A percentile compares a stretch with the other conserved stretches of the same genome.
These are phyloP conservation scores for Melanotaenia maccullochi DNA, from an alignment of 2,797 vertebrate genomes.

Conservation along the genomic window DNA sequence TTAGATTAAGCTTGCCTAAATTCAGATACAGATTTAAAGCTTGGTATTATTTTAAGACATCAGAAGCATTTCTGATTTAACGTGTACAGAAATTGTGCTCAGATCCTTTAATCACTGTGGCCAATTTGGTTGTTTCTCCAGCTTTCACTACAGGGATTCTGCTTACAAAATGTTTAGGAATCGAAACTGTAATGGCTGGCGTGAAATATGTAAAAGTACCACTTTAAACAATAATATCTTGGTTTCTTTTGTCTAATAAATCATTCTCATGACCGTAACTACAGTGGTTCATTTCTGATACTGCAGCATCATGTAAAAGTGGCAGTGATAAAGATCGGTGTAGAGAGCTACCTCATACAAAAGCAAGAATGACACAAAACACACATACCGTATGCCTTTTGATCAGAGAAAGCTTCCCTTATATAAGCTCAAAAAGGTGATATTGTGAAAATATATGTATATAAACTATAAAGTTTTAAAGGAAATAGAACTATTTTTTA, in stretches of 20 bases:
- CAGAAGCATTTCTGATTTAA: constrained; percentile 41
- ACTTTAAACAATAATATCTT: constrained; percentile 35
- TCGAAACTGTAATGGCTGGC: constrained; percentile 25
- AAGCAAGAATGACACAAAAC: background rate
- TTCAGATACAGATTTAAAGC: constrained; percentile 50
- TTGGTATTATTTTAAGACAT: constrained; percentile 35
- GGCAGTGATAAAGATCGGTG: background rate
- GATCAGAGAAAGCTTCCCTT: background rate
- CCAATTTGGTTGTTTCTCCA: constrained; percentile 23
- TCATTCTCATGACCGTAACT: constrained; percentile 17
- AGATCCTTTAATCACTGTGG: constrained; percentile 35
- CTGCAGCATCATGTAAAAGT: background rate
- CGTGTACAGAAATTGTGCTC: constrained; percentile 13
- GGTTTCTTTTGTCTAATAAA: constrained; percentile 23
- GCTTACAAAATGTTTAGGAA: constrained; percentile 18
- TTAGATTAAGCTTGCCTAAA: constrained; percentile 43
- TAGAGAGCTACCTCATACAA: background rate
- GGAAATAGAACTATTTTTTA: too few relatives aligned
- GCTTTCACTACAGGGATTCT: background rate
- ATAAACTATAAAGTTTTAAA: too few relatives aligned
- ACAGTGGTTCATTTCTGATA: background rate
- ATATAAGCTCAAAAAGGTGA: background rate
- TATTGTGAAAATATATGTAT: background rate
- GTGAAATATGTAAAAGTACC: constrained; percentile 51
- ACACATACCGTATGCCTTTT: background rate